Evolutionary conservation across 1,140 invertebrate species (phyloP).

Genomic region (Coboldia fuscipes): DNA sequence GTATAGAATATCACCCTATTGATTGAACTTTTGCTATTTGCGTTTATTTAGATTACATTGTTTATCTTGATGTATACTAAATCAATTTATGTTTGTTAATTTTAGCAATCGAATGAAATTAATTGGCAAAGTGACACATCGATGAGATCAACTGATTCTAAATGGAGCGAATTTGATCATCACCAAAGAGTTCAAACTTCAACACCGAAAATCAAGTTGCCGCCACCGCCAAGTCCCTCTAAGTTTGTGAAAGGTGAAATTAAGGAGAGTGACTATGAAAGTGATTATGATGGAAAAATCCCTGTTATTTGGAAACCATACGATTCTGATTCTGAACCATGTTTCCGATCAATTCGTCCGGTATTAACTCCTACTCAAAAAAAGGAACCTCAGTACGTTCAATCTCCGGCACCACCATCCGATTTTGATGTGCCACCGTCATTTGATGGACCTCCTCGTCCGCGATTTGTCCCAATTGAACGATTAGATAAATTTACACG

Average conservation of each 20-base stretch:
- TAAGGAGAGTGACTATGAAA: slow-evolving; percentile 48
- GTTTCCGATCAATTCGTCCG: slow-evolving; percentile 32
- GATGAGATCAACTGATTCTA: no score
- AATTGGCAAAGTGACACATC: no score
- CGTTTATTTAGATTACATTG: no score
- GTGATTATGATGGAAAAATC: slow-evolving; percentile 43
- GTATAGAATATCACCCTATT: no score
- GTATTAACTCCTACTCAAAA: slow-evolving; percentile 25
- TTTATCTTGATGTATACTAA: no score
- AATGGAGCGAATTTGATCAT: no score
- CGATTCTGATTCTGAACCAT: slow-evolving; percentile 27
- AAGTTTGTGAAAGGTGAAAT: slow-evolving; percentile 49
- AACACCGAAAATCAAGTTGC: slow-evolving; percentile 20
- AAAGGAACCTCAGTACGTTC: slow-evolving; percentile 15
- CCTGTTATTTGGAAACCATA: slow-evolving; percentile 33
- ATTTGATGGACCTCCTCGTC: slow-evolving; percentile 22
- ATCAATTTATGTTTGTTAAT: no score
- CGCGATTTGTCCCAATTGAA: slow-evolving; percentile 33
- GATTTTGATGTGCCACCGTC: slow-evolving; percentile 29
- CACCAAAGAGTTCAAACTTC: no score
- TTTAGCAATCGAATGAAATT: no score
- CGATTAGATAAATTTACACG: slow-evolving; percentile 20
- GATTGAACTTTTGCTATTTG: no score
- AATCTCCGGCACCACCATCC: slow-evolving; percentile 28
- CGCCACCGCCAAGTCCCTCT: slow-evolving; percentile 30